Evolutionary conservation across 2,888 invertebrate species (phyloP), one percentile per base, ranked within the genome.

Genomic region (Lepidocyrtoides sp.): DNA sequence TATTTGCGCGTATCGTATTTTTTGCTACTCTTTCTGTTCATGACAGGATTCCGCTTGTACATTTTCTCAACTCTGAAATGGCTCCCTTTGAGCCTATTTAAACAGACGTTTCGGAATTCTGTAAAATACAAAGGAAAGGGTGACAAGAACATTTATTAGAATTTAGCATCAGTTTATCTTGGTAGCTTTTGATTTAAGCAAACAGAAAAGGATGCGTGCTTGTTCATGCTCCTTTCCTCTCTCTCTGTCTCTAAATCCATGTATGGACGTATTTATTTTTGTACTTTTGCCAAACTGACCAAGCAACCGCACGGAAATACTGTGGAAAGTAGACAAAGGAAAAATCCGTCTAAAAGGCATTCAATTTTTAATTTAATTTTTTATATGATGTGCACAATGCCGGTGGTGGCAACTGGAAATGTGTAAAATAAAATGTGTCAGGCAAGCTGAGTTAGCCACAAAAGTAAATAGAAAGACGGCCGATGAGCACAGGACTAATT

Each of bases 361-460:
- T 75, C 44, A 75, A n/a, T 48, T 75, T 75, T 75, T 75, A 69
- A 69, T 69, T 69, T 69, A 69, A 36, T 69, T 69, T 63, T 75
- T 44, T 75, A 48, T 75, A n/a, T n/a, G 75, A 75, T 48, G 75
- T 29, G 44, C 26, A 8, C 44, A 5, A 48, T 29, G 75, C 75
- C 48, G 26, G 26, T 48, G 44, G 75, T 75, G n/a, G 12, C 51
- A 26, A 14, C 29, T 48, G 0, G 7, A 3, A 20, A 2, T 57
- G 72, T n/a, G 72, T 20, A 23, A 72, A 75, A 48, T 75, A 75
- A 75, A 75, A 75, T 75, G 75, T 75, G 75, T 75, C 75, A 75
- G 75, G 20, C 26, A n/a, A n/a, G n/a, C n/a, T 48, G 75, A 75
- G 48, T 75, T 75, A 26, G 48, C 75, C 75, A 29, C 75, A 75